These are phyloP conservation scores for Oriolus oriolus DNA, from an alignment of 2,113 vertebrate species.

Conservation along the genomic window DNA sequence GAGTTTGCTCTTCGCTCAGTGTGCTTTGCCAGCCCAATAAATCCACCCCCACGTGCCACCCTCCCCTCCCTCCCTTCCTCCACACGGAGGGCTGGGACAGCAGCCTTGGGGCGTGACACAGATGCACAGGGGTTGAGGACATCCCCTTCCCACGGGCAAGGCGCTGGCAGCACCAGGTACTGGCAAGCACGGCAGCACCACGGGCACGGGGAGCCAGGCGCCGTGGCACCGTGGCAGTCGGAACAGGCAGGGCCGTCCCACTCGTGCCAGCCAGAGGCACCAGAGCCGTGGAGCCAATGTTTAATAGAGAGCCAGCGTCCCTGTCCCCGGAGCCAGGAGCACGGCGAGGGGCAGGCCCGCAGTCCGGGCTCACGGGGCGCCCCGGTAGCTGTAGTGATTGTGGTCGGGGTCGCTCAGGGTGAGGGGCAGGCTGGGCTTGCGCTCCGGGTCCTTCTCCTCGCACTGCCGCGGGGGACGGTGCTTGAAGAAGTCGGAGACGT, in stretches of 20 bases:
- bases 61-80: background rate
- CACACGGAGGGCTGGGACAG: background rate
- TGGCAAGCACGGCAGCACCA: background rate
- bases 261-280: background rate
- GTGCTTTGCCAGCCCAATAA: background rate
- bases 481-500: slow-evolving; percentile 91
- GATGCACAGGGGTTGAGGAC: background rate
- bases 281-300: background rate
- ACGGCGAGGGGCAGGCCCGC: background rate
- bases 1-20: background rate
- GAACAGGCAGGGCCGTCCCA: background rate
- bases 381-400: slow-evolving; percentile 80
- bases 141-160: background rate
- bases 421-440: slow-evolving; percentile 81
- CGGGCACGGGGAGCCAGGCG: background rate
- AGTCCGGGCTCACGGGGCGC: slow-evolving; percentile 61
- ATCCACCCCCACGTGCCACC: background rate
- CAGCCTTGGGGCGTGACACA: background rate
- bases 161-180: background rate
- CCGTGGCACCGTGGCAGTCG: fast-evolving
- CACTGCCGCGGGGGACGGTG: slow-evolving; percentile 62
- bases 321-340: background rate
- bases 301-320: background rate
- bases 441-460: slow-evolving; percentile 67
- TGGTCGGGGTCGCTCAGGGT: slow-evolving; percentile 72